Evolutionary conservation across 1,140 invertebrate species (phyloP), one percentile per base, ranked within the genome.

Genomic region (Dolichoris vasculosae): DNA sequence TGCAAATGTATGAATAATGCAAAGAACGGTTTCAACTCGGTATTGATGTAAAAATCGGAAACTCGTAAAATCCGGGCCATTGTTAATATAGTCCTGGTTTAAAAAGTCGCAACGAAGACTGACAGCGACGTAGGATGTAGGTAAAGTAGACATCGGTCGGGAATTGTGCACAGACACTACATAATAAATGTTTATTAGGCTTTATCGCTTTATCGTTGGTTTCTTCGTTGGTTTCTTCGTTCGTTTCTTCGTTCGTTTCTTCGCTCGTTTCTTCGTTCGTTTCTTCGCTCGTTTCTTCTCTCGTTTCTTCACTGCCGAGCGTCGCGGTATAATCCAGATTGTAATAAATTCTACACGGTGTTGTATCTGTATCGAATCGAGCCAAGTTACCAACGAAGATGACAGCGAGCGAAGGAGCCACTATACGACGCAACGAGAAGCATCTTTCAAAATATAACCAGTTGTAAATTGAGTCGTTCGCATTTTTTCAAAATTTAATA

Each of bases 1-100:
- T 11, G 11, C 32, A 35, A 82, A 82, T 64, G 20, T 35, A 82
- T 82, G 46, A 82, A 71, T 82, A 82, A 82, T 82, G 64, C 80
- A 82, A 23, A 23, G 17, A 32, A 35, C 20, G 55, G 40, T 17
- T 0, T 32, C 17, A 17, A 30, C 51, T 38, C 20, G 4, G n/a
- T 26, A 38, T 63, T 38, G 32, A 59, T 55, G 64, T 51, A 69
- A 82, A 38, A 38, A 69, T 71, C 17, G 46, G n/a, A 26, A 43
- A 71, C 26, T 32, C 43, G 51, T 69, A 82, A 82, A 82, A 71
- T 82, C n/a, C 20, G 35, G 43, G 79, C 63, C 9, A 82, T 55
- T 82, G 43, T 82, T 69, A 80, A 67, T 46, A 32, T 51, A 48
- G 2, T 46, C 51, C 35, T 40, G 1, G 17, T n/a, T 17, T 81